phyloP scores from a whole-genome alignment of 1,140 invertebrate genomes.

The Euura lappo region DNA sequence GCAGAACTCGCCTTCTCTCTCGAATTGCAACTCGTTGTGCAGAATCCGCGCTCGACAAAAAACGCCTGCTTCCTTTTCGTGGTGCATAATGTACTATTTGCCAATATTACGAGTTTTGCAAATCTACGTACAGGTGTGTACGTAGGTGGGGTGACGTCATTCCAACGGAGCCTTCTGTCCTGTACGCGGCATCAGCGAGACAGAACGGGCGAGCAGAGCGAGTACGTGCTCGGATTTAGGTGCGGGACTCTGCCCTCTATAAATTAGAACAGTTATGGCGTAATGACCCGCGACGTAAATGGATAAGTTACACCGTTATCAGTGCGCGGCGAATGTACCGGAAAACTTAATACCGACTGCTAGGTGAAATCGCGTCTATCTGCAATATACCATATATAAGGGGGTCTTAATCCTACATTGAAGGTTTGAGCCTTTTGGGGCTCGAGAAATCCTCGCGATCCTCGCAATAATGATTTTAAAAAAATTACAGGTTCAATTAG shows the following conservation, averaged over 20 bases:
- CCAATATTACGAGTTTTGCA: not conserved
- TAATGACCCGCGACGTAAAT: constrained; percentile 17
- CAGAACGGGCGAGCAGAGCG: not conserved
- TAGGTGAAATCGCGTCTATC: not conserved
- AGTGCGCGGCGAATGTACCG: constrained; percentile 14
- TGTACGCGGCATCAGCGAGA: constrained; percentile 2
- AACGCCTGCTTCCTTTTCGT: not conserved
- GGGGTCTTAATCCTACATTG: too few relatives aligned
- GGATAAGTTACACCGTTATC: constrained; percentile 15
- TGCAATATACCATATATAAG: too few relatives aligned
- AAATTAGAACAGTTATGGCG: constrained; percentile 13
- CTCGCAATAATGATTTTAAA: too few relatives aligned
- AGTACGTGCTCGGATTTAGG: constrained; percentile 11
- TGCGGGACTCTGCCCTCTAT: not conserved
- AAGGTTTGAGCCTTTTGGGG: too few relatives aligned
- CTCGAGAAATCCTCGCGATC: too few relatives aligned
- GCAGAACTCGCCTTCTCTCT: too few relatives aligned
- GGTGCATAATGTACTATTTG: not conserved
- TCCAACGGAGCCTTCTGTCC: not conserved
- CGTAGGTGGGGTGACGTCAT: not conserved
- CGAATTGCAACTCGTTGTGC: too few relatives aligned
- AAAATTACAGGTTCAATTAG: too few relatives aligned
- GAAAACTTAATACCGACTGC: constrained; percentile 16
- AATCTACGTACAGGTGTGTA: not conserved
- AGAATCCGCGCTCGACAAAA: not conserved